These are phyloP conservation scores for Andrena cerasifolii DNA, from an alignment of 1,140 invertebrate genomes.

Conservation along the genomic window DNA sequence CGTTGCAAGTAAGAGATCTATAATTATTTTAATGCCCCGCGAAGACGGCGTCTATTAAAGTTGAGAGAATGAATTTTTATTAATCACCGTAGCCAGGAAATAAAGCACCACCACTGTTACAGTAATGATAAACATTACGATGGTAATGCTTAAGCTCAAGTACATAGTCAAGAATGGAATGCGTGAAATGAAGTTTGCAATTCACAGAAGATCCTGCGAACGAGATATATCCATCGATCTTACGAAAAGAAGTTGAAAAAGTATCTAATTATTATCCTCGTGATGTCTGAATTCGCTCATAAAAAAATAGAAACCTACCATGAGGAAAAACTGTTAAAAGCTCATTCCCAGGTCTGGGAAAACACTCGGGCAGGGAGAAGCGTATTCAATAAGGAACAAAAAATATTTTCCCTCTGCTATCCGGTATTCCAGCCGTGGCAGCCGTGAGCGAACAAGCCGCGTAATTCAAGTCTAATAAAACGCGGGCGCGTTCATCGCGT, in stretches of 20 bases:
- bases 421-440: neutral
- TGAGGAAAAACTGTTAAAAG: neutral
- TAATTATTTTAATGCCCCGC: conserved; percentile 6
- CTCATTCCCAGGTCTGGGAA: neutral
- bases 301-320: too few relatives aligned
- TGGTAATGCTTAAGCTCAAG: too few relatives aligned
- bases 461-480: conserved; percentile 21
- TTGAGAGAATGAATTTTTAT: neutral
- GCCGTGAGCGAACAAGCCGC: neutral
- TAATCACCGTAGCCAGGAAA: too few relatives aligned
- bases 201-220: too few relatives aligned
- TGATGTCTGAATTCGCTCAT: too few relatives aligned
- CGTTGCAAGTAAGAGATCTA: neutral
- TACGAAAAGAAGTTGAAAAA: too few relatives aligned
- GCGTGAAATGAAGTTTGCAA: too few relatives aligned
- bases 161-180: too few relatives aligned
- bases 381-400: neutral
- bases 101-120: too few relatives aligned
- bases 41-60: neutral
- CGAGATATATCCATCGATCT: too few relatives aligned
- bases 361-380: neutral
- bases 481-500: conserved; percentile 1
- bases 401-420: neutral
- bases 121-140: too few relatives aligned
- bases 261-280: too few relatives aligned